A percentile compares a stretch with the other conserved stretches of the same genome.
Conservation (phyloP, 2,797 vertebrate genomes). For the Labeo calbasu region DNA sequence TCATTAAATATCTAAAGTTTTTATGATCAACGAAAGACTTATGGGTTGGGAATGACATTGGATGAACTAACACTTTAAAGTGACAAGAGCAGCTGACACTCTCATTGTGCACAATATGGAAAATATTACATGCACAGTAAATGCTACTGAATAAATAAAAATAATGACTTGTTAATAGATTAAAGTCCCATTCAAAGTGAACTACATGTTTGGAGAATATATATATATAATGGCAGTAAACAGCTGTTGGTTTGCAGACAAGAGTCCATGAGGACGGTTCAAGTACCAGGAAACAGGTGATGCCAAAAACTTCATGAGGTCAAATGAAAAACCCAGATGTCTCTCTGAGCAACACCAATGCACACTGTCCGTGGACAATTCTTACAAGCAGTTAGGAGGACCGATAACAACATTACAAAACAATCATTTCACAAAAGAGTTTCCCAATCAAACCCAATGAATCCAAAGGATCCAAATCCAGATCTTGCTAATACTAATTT, state of each 20-base stretch:
- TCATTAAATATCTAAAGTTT: too few species aligned
- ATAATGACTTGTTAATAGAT: background rate
- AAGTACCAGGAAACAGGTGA: background rate
- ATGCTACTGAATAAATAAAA: background rate
- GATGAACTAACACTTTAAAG: background rate
- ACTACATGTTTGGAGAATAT: background rate
- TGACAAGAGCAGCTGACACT: background rate
- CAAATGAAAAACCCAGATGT: conserved; percentile 38
- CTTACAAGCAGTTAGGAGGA: background rate
- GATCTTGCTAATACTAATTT: background rate
- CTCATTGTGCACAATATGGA: background rate
- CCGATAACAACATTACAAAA: background rate
- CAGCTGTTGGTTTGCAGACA: background rate
- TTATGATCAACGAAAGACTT: too few species aligned
- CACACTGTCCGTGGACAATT: background rate
- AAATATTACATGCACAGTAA: background rate
- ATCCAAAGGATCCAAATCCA: background rate
- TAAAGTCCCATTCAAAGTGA: background rate
- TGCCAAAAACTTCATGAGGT: background rate
- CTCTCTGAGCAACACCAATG: conserved; percentile 11
- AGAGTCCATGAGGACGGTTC: conserved; percentile 6
- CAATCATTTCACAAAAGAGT: background rate
- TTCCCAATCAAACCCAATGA: background rate
- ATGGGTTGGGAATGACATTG: too few species aligned
- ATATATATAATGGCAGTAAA: background rate